Percentiles rank a stretch among this genome's conserved stretches.
Evolutionary conservation across 2,113 vertebrate species (phyloP).

Genomic region (Colius striatus): DNA sequence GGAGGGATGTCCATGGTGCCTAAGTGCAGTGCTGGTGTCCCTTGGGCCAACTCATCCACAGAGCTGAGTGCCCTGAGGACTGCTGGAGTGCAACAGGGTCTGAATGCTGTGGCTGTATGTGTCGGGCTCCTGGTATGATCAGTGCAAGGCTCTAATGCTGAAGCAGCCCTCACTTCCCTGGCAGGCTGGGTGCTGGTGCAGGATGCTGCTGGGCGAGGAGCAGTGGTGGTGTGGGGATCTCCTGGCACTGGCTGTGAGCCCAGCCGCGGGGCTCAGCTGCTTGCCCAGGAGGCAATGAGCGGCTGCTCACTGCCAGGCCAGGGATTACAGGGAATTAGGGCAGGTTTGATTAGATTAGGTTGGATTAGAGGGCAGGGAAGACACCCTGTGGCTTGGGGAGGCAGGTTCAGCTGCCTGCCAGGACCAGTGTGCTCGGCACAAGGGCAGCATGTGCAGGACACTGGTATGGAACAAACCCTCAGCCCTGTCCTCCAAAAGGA

Average conservation of each 20-base stretch:
- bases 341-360: conserved; percentile 35
- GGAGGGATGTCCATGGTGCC: neutral
- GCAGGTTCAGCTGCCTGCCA: neutral
- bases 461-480: accelerated
- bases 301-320: accelerated
- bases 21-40: neutral
- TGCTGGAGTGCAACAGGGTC: accelerated
- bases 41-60: neutral
- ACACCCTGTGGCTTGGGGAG: neutral
- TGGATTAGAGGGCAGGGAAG: neutral
- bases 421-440: accelerated
- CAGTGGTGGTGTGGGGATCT: neutral
- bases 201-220: neutral
- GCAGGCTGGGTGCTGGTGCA: neutral
- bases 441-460: accelerated
- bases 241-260: accelerated
- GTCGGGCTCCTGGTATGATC: accelerated
- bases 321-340: conserved; percentile 17
- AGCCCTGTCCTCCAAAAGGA: neutral
- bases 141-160: neutral
- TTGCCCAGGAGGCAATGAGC: neutral
- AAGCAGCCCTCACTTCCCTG: neutral
- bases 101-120: accelerated
- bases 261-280: accelerated
- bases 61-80: neutral